These are phyloP conservation scores for Lamellibrachia satsuma DNA, from an alignment of 2,888 invertebrate species.

Conservation along the genomic window DNA sequence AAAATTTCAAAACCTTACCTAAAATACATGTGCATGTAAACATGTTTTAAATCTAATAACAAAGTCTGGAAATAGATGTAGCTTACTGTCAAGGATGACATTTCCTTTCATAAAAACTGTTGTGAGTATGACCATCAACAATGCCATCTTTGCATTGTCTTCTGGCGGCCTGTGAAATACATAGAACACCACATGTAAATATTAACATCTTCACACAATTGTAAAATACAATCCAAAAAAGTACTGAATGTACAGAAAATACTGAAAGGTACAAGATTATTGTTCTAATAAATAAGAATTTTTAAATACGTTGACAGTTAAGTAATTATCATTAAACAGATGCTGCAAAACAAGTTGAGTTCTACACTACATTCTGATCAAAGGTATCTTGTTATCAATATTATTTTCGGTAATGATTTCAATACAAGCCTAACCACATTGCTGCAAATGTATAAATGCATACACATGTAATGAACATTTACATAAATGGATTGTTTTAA, in stretches of 20 bases:
- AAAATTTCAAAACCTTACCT: too few species aligned
- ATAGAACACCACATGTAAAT: not conserved
- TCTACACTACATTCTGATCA: not conserved
- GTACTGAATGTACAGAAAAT: too few species aligned
- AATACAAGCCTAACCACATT: not conserved
- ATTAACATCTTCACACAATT: not conserved
- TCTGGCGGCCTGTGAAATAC: constrained; percentile 8
- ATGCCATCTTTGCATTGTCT: constrained; percentile 24
- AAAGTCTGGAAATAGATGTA: not conserved
- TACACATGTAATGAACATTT: not conserved
- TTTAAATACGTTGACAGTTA: not conserved
- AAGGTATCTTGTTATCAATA: not conserved
- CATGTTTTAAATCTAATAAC: not conserved
- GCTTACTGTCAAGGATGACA: constrained; percentile 19
- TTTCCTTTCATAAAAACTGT: constrained; percentile 22
- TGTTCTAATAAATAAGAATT: not conserved
- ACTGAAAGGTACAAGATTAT: not conserved
- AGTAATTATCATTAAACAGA: not conserved
- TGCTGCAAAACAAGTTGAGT: not conserved
- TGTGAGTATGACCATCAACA: constrained; percentile 19
- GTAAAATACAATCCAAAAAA: not conserved
- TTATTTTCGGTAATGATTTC: not conserved
- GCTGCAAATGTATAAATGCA: not conserved
- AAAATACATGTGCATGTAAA: not conserved
- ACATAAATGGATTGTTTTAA: not conserved